Evolutionary conservation across 2,113 vertebrate genomes (phyloP), one percentile per base, ranked within the genome.

Genomic region (Chaenogobius annularis): DNA sequence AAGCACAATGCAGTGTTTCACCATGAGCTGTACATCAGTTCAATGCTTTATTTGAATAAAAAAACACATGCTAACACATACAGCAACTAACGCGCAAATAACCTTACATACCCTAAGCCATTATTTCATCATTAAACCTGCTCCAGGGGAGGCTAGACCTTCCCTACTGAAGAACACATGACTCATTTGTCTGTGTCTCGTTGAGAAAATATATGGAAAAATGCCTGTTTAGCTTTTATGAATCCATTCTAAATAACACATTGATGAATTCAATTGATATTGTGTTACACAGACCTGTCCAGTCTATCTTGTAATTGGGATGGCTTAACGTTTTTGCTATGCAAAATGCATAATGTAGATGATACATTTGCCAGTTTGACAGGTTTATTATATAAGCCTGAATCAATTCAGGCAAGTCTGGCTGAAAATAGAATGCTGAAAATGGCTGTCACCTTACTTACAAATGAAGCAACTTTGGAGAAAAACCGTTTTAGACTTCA

Each of bases 361-460:
- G 23, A 72, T 79, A 66, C n/a, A 59, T 66, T 43, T 50, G 31
- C 17, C 19, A 61, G 59, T 59, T 52, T 61, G 63, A 72, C 2
- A 56, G 59, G 40, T 11, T 69, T 66, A 77, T 69, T 72, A 69
- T 77, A 66, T 74, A 65, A 77, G 61, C 7, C 22, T 43, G 48
- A 1, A 74, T 7, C 26, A 31, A 31, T 31, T 31, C 26, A 71
- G 11, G 17, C 40, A 72, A 66, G 66, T 64, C 15, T 55, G 63
- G 13, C 31, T 52, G 47, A n/a, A 11, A 12, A 20, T 66, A 66
- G 61, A 70, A 77, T 37, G 5, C 48, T 58, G 40, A 58, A 46
- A 59, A 76, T 43, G 64, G 15, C 3, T 62, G 46, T 72, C 71
- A 77, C 23, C 56, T 9, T n/a, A 43, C 19, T 58, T 44, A 48